A percentile compares a stretch with the other conserved stretches of the same genome.
phyloP scores from a whole-genome alignment of 2,888 invertebrate genomes.

The Coremacera marginata region DNA sequence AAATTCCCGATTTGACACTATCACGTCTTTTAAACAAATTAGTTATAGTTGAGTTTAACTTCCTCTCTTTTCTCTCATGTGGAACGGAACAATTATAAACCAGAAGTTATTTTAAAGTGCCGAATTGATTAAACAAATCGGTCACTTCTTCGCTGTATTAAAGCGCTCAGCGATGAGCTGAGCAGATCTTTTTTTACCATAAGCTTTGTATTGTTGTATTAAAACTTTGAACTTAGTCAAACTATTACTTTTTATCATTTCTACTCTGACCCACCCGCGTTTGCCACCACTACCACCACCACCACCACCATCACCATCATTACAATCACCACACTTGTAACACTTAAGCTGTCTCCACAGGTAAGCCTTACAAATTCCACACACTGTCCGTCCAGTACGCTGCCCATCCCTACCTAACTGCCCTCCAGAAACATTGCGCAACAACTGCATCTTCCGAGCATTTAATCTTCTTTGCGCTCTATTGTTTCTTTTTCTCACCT shows the following conservation, averaged over 20 bases:
- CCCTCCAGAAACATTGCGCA: conserved; percentile 40
- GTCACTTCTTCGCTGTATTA: too few relatives aligned
- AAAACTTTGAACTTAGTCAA: not conserved
- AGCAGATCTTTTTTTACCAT: too few relatives aligned
- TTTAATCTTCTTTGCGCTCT: conserved; percentile 54
- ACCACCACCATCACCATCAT: too few relatives aligned
- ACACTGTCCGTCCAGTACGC: not conserved
- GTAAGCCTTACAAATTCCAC: conserved; percentile 8
- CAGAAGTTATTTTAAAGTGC: too few relatives aligned
- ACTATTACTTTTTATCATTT: not conserved
- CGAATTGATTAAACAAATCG: too few relatives aligned
- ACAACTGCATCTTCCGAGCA: conserved; percentile 62
- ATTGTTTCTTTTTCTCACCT: conserved; percentile 26
- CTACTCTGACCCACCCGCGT: not conserved
- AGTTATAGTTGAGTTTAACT: too few relatives aligned
- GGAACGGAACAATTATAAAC: too few relatives aligned
- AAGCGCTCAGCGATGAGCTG: too few relatives aligned
- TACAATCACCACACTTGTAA: not conserved
- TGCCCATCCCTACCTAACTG: not conserved
- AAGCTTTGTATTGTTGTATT: not conserved
- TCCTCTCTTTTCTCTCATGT: too few relatives aligned
- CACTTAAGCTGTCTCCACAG: conserved; percentile 9
- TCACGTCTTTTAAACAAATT: too few relatives aligned
- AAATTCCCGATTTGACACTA: too few relatives aligned
- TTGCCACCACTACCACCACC: too few relatives aligned